These are phyloP conservation scores for Heliconius ismenius DNA, from an alignment of 2,888 invertebrate genomes.

Conservation along the genomic window DNA sequence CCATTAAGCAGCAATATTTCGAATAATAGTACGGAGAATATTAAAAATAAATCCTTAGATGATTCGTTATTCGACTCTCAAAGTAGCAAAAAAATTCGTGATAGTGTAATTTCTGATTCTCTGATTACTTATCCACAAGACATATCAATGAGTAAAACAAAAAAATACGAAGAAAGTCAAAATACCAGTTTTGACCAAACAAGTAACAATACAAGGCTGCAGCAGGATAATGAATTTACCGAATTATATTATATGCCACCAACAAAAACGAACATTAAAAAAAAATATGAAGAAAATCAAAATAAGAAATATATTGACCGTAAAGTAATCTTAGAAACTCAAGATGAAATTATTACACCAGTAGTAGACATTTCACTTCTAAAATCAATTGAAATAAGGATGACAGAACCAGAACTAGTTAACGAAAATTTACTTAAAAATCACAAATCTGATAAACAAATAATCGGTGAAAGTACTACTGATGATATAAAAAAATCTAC, in stretches of 20 bases:
- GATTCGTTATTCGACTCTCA: neutral
- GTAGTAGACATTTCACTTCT: neutral
- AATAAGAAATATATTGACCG: neutral
- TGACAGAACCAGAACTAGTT: neutral
- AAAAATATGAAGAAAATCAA: neutral
- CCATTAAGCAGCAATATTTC: neutral
- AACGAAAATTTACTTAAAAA: neutral
- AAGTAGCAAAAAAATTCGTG: conserved; percentile 22
- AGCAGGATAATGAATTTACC: conserved; percentile 35
- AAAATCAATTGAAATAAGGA: neutral
- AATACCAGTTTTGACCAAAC: conserved; percentile 22
- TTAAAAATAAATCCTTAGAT: neutral
- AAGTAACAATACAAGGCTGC: conserved; percentile 27
- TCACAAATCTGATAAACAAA: neutral
- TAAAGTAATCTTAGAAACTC: neutral
- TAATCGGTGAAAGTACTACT: neutral
- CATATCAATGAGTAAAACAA: conserved; percentile 46
- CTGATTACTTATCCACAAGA: conserved; percentile 64
- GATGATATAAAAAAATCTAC: neutral
- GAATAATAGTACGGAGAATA: neutral
- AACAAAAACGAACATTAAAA: conserved; percentile 46
- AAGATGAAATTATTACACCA: neutral
- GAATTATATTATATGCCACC: conserved; percentile 54
- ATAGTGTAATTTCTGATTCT: conserved; percentile 35
- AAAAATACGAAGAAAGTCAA: conserved; percentile 17